phyloP scores from a whole-genome alignment of 2,797 vertebrate species.

The Microctenopoma lineatum region DNA sequence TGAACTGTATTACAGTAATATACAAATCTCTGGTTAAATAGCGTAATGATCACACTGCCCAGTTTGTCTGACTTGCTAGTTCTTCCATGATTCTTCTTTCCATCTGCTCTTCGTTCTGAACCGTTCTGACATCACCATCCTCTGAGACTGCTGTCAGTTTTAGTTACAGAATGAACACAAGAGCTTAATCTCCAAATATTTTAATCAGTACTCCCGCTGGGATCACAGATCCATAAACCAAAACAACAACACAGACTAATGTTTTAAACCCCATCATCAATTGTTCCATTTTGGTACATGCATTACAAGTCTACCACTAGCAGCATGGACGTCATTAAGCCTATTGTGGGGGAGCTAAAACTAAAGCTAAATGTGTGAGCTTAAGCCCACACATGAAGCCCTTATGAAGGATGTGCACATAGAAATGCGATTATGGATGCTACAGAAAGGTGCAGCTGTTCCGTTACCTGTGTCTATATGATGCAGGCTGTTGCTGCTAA shows the following conservation, averaged over 20 bases:
- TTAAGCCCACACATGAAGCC: too few relatives aligned
- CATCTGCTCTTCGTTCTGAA: conserved; percentile 1
- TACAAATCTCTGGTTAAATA: too few relatives aligned
- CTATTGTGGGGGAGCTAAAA: too few relatives aligned
- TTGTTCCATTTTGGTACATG: conserved; percentile 12
- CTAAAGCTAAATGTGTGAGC: too few relatives aligned
- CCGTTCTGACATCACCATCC: background rate
- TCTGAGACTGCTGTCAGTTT: background rate
- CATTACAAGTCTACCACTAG: background rate
- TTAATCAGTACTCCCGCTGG: conserved; percentile 6
- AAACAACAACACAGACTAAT: background rate
- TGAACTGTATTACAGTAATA: too few relatives aligned
- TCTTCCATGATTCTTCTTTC: background rate
- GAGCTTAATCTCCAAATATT: background rate
- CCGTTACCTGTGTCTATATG: conserved; percentile 90
- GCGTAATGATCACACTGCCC: background rate
- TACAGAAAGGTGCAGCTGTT: background rate
- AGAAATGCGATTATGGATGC: too few relatives aligned
- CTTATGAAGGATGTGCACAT: too few relatives aligned
- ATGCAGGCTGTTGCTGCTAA: conserved; percentile 91
- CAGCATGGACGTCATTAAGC: too few relatives aligned
- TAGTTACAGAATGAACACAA: background rate
- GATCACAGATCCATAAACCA: background rate
- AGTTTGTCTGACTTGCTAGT: background rate
- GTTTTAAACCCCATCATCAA: conserved; percentile 14